phyloP scores from a whole-genome alignment of 2,797 vertebrate genomes.

The Okamejei kenojei region DNA sequence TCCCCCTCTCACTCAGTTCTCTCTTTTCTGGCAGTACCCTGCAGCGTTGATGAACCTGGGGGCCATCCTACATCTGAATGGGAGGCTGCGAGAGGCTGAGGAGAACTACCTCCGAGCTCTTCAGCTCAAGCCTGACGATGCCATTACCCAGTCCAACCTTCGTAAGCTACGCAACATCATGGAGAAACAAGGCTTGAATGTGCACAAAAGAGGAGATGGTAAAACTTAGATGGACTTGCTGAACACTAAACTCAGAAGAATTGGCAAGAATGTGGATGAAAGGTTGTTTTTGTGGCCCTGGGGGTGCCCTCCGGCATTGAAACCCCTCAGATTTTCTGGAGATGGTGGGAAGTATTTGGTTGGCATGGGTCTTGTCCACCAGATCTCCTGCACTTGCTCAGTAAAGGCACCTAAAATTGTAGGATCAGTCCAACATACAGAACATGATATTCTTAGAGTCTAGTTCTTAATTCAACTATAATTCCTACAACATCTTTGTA shows the following conservation, averaged over 20 bases:
- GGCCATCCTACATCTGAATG: conserved; percentile 95
- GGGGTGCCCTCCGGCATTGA: background rate
- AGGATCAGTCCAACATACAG: background rate
- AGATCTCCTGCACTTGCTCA: background rate
- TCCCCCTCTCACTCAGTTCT: background rate
- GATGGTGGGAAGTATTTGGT: background rate
- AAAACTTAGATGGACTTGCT: background rate
- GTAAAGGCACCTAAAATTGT: background rate
- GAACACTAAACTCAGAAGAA: background rate
- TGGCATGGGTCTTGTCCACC: background rate
- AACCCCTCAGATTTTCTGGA: background rate
- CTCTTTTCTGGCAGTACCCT: conserved; percentile 70
- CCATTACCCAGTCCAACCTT: conserved; percentile 95
- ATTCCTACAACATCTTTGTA: no score
- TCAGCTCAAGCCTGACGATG: conserved; percentile 87
- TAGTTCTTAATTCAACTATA: background rate
- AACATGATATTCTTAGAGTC: background rate
- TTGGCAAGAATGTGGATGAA: background rate
- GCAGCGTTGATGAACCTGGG: conserved; percentile 97
- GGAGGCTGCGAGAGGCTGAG: conserved; percentile 85
- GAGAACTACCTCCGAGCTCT: conserved; percentile 92
- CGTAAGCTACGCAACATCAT: conserved; percentile 99
- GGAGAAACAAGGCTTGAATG: conserved; percentile 96
- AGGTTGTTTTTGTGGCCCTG: background rate
- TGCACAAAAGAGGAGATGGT: conserved; percentile 22